Evolutionary conservation across 1,140 invertebrate species (phyloP), one percentile per base, ranked within the genome.

Genomic region (Pararge aegeria): DNA sequence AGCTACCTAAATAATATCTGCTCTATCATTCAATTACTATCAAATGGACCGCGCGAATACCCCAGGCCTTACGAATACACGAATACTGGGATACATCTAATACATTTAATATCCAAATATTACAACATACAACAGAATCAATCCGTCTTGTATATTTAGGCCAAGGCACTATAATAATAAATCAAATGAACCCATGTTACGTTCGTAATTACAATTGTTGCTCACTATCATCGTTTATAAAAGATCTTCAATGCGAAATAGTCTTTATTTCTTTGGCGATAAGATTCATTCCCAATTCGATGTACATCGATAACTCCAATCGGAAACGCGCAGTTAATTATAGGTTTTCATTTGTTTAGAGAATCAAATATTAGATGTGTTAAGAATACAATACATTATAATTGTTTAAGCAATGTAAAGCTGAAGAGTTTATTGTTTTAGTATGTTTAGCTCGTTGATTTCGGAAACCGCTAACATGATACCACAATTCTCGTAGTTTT

Each of bases 141-240:
- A 55, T 58, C 48, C 38, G 30, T 61, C 59, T 37, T 61, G 64
- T 66, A 51, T 56, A 59, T 51, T 58, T 55, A 58, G 60, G 44
- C 42, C 29, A 42, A 30, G 34, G 24, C 40, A 24, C 51, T 44
- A 21, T n/a, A 59, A 58, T 62, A 66, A 66, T 66, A 62, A 63
- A 66, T 66, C 52, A 58, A 58, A 29, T 50, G 37, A 34, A 38
- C 48, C 50, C 53, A 18, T 40, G 38, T 57, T 37, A 24, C 34
- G 13, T 48, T 51, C 21, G 53, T 56, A 56, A 56, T 62, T 46
- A 63, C 61, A 38, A 56, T 46, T 49, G 58, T 53, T 20, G 40
- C 10, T 20, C 18, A 54, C 42, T 61, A 27, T 48, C 13, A 18
- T 15, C n/a, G 9, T 34, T 12, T 49, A 54, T 21, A 10, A n/a